Percentiles rank a stretch among this genome's conserved stretches.
phyloP scores from a whole-genome alignment of 2,113 vertebrate species.

The Isichthys henryi region DNA sequence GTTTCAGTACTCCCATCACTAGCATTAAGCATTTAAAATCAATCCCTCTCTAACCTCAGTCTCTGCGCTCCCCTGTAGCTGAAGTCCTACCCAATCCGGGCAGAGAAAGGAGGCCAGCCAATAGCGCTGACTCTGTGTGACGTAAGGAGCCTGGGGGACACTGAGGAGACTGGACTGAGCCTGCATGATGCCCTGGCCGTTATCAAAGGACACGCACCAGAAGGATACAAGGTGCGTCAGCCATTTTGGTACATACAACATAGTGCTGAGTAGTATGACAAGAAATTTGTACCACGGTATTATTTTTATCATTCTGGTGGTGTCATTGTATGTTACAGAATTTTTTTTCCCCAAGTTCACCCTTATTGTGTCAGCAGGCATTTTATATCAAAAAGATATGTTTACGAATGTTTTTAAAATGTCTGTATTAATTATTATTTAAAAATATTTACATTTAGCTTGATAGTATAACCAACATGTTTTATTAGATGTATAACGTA shows the following conservation, averaged over 20 bases:
- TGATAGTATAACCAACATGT: too few species aligned
- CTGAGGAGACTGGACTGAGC: constrained; percentile 16
- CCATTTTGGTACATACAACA: background rate
- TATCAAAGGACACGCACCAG: constrained; percentile 28
- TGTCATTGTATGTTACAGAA: too few species aligned
- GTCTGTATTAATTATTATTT: too few species aligned
- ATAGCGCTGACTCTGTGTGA: constrained; percentile 25
- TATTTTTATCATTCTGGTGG: too few species aligned
- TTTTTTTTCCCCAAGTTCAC: too few species aligned
- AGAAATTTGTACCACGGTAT: too few species aligned
- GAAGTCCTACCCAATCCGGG: constrained; percentile 18
- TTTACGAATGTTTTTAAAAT: too few species aligned
- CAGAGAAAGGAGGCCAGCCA: background rate
- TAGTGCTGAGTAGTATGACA: too few species aligned
- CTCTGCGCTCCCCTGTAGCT: constrained; percentile 7
- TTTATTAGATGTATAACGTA: too few species aligned
- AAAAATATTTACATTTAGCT: too few species aligned
- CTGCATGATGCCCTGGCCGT: constrained; percentile 14
- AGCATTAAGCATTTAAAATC: background rate
- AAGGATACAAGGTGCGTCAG: constrained; percentile 29
- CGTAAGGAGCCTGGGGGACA: constrained; percentile 13
- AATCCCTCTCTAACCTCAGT: background rate
- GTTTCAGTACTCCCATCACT: background rate
- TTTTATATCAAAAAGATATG: too few species aligned
- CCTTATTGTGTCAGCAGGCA: too few species aligned